A percentile compares a stretch with the other conserved stretches of the same genome.
These are phyloP conservation scores for Crossaster papposus DNA, from an alignment of 53 echinoderm and acorn worm species.

Conservation along the genomic window DNA sequence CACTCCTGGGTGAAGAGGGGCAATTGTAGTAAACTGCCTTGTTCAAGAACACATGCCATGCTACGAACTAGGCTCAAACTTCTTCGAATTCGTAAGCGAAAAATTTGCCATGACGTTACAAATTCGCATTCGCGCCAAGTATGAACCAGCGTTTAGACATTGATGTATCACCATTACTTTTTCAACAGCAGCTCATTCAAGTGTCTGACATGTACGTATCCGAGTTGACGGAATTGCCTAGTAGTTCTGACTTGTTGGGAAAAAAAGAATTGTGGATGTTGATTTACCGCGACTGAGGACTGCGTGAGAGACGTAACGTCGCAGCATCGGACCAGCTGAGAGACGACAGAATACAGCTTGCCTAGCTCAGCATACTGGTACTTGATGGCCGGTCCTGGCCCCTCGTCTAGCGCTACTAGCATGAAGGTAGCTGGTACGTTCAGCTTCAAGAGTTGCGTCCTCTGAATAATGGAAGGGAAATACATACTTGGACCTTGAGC, in stretches of 20 bases:
- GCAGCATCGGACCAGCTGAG: conserved; percentile 92
- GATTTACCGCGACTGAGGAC: conserved; percentile 76
- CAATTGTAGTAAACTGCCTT: background rate
- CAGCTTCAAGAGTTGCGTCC: conserved; percentile 88
- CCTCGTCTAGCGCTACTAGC: conserved; percentile 95
- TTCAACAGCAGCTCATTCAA: too few relatives aligned
- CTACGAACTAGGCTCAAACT: too few relatives aligned
- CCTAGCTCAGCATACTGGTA: conserved; percentile 99
- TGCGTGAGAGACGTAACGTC: conserved; percentile 89
- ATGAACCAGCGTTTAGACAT: too few relatives aligned
- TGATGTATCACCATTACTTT: too few relatives aligned
- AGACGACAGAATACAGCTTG: conserved; percentile 96
- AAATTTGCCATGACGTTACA: too few relatives aligned
- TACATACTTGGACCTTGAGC: background rate
- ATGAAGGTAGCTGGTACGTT: conserved; percentile 96
- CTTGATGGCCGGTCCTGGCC: conserved; percentile 98
- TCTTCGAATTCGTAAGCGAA: too few relatives aligned
- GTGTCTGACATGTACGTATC: too few relatives aligned
- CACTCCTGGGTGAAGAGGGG: too few relatives aligned
- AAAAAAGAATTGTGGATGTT: background rate
- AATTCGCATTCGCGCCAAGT: too few relatives aligned
- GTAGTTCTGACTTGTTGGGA: too few relatives aligned
- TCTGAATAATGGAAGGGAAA: conserved; percentile 57
- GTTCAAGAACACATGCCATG: background rate
- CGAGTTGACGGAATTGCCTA: too few relatives aligned